Base-by-base conservation (phyloP, 2,888 invertebrate species). In the Orchestes rusci region DNA sequence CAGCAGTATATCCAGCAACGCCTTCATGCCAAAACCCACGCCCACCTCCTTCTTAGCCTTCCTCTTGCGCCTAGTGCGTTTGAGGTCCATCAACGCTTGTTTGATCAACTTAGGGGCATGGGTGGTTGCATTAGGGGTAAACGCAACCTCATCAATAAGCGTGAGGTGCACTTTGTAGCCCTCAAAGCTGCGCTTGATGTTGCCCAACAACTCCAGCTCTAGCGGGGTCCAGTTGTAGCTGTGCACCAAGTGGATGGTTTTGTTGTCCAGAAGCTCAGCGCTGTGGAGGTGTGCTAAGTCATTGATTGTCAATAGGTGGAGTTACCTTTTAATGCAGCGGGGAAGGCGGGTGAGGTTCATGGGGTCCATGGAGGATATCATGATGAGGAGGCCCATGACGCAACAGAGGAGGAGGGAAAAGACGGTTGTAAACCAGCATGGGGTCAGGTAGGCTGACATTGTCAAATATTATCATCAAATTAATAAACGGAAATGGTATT, bases 191-290 rank as follows among this genome's bases (percentile, higher is more conserved):
- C 59, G 50, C 8, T 56, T 52, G 15, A 69, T 61, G 17, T 61
- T 58, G 43, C 64, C 58, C 18, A 70, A 48, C 4, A 60, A 48
- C 4, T 61, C 53, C 2, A 67, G 40, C 45, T 66, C 60, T 4
- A 55, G 48, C 28, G 60, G 55, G 16, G 53, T 50, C 50, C 55
- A 55, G 5, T 58, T 53, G 10, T 29, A 13, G 3, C 59, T 53
- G 46, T 68, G 67, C 1, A 66, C 61, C 23, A 69, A 53, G 50
- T 66, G 64, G 16, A 68, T 58, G 30, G 61, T 65, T 27, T 53
- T 53, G 37, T 62, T 62, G 27, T 56, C 55, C 18, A 61, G 13
- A 13, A 39, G 18, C 15, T 41, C 44, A 1, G 44, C 13, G 54
- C 40, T 15, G 55, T 53, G n/a, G n/a, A n/a, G n/a, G n/a, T n/a